Evolutionary conservation across 2,797 vertebrate species (phyloP).

Genomic region (Potorous gilbertii): DNA sequence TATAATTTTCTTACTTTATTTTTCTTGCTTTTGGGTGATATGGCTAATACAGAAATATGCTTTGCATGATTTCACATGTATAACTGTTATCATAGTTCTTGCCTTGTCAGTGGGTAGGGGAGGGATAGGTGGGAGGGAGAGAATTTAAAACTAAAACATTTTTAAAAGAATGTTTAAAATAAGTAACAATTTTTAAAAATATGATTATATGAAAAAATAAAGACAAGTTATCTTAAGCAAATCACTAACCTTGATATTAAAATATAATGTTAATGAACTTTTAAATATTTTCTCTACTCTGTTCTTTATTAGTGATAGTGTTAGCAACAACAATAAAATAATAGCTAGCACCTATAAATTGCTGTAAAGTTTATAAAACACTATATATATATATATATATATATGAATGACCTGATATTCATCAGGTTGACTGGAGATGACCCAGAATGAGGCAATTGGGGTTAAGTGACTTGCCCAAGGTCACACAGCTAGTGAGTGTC

Average conservation of each 20-base stretch:
- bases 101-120: background rate
- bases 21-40: background rate
- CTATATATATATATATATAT: too few species aligned
- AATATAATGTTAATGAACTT: background rate
- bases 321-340: background rate
- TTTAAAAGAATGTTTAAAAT: background rate
- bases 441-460: too few species aligned
- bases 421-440: too few species aligned
- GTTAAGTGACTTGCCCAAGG: too few species aligned
- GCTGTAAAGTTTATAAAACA: background rate
- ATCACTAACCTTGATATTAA: background rate
- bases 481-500: too few species aligned
- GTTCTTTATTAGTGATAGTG: background rate
- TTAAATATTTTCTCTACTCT: background rate
- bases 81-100: background rate
- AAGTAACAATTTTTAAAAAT: background rate
- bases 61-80: background rate
- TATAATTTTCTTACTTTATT: background rate
- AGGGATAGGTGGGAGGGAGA: background rate
- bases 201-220: background rate
- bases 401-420: too few species aligned
- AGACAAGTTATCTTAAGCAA: background rate
- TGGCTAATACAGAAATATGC: background rate
- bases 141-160: background rate
- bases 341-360: background rate